phyloP scores from a whole-genome alignment of 2,888 invertebrate genomes.

The Parnassius smintheus region DNA sequence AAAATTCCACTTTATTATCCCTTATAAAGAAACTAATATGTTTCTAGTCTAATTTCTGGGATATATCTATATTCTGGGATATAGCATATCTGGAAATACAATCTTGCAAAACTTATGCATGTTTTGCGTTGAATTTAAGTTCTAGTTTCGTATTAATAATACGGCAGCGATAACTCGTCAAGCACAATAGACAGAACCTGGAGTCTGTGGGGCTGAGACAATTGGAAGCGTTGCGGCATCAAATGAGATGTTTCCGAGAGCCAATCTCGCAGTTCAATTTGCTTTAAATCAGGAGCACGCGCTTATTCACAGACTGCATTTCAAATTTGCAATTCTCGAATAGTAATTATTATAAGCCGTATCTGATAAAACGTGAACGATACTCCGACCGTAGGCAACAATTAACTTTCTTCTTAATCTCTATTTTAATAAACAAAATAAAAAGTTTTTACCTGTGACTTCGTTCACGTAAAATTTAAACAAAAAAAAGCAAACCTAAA shows the following conservation, averaged over 20 bases:
- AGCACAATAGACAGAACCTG: conserved; percentile 53
- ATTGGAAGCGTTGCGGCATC: conserved; percentile 72
- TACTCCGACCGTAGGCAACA: conserved; percentile 35
- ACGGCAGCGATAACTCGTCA: conserved; percentile 46
- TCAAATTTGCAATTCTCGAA: conserved; percentile 30
- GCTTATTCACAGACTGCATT: conserved; percentile 37
- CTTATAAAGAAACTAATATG: too few species aligned
- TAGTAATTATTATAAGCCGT: conserved; percentile 55
- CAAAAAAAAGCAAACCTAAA: too few species aligned
- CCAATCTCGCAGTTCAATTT: conserved; percentile 75
- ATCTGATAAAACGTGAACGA: conserved; percentile 46
- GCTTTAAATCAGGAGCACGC: conserved; percentile 69
- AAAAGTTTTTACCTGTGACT: too few species aligned
- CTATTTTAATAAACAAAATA: too few species aligned
- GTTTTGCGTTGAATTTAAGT: conserved; percentile 27
- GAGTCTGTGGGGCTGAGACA: conserved; percentile 53
- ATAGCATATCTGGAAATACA: conserved; percentile 31
- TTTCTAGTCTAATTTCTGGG: neutral
- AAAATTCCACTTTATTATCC: too few species aligned
- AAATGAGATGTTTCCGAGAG: conserved; percentile 71
- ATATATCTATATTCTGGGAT: neutral
- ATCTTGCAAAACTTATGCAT: conserved; percentile 35
- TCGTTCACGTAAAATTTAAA: too few species aligned
- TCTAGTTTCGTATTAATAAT: conserved; percentile 44
- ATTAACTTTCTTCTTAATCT: neutral